Conservation (phyloP, 2,113 vertebrate genomes). For the Reinhardtius hippoglossoides region DNA sequence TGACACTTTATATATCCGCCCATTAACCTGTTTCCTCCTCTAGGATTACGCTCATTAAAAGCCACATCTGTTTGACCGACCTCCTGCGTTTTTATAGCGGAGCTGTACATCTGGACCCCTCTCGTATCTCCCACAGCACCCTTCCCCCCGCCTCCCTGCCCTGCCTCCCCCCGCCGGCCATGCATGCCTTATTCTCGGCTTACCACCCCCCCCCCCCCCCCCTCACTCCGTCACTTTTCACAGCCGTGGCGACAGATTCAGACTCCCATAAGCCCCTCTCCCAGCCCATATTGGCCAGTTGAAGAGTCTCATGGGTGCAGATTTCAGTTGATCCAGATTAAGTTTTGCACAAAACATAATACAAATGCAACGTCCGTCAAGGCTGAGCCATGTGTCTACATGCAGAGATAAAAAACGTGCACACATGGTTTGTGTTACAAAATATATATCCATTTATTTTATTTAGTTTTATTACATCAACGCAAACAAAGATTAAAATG, state of each 20-base stretch:
- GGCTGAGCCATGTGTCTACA: conserved; percentile 3
- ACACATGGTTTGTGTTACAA: background rate
- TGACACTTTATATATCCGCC: conserved; percentile 64
- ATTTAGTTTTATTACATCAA: conserved; percentile 3
- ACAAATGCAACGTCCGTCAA: conserved; percentile 20
- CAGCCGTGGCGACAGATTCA: conserved; percentile 37
- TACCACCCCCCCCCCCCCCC: background rate
- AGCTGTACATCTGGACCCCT: conserved; percentile 67
- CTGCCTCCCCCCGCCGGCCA: background rate
- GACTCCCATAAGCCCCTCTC: conserved; percentile 30
- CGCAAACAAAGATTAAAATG: conserved; percentile 7
- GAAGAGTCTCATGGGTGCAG: conserved; percentile 28
- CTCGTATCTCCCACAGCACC: conserved; percentile 27
- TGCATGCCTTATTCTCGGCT: conserved; percentile 30
- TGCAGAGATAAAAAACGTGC: background rate
- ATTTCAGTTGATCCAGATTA: conserved; percentile 54
- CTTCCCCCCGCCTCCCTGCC: background rate
- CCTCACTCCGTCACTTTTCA: conserved; percentile 33
- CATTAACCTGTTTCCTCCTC: conserved; percentile 72
- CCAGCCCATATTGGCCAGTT: conserved; percentile 21
- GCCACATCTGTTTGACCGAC: conserved; percentile 72
- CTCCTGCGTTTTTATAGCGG: conserved; percentile 40
- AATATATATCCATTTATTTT: background rate
- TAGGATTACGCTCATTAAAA: conserved; percentile 65
- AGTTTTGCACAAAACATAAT: conserved; percentile 17